Base-by-base conservation (phyloP, 1,140 invertebrate species). In the Rhopalosiphum maidis region DNA sequence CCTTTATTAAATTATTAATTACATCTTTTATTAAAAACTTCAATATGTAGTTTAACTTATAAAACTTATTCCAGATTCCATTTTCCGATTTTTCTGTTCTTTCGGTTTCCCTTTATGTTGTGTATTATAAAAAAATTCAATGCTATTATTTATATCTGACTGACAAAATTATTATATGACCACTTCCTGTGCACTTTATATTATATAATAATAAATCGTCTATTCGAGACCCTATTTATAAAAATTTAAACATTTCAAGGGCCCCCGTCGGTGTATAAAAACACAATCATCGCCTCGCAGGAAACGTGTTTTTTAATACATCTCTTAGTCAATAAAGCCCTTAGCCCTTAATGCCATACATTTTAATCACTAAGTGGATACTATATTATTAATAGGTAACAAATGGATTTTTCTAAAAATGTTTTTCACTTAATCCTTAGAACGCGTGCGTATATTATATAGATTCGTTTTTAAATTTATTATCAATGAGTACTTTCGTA, bases 361-460 rank as follows among this genome's bases (percentile, higher is more conserved):
- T 51, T 88, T 51, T 23, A 88, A 88, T 9, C 3, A 11, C n/a
- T 37, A 22, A 23, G 48, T 54, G n/a, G 51, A 35, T 88, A n/a
- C n/a, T 77, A 51, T 51, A 51, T 23, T 87, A 87, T 48, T 48
- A 87, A 87, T 48, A 48, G 21, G 15, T 77, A 77, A n/a, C n/a
- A 77, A 77, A 77, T n/a, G 60, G 60, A n/a, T n/a, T 68, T 60
- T 68, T 68, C 60, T 35, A 77, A 77, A 77, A 83, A 83, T 83
- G 82, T 37, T 83, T 83, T 83, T 77, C 37, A 83, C 82, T 37
- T 83, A 37, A 83, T 83, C 35, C 23, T 77, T 77, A 77, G 4
- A 35, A 18, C 30, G 0, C 9, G 0, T 77, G 0, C 9, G 0
- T 77, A 2, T 51, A 51, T 18, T 46, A 4, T 51, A 51, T n/a